Evolutionary conservation across 2,113 vertebrate genomes (phyloP).

Genomic region (Nothoprocta pentlandii): DNA sequence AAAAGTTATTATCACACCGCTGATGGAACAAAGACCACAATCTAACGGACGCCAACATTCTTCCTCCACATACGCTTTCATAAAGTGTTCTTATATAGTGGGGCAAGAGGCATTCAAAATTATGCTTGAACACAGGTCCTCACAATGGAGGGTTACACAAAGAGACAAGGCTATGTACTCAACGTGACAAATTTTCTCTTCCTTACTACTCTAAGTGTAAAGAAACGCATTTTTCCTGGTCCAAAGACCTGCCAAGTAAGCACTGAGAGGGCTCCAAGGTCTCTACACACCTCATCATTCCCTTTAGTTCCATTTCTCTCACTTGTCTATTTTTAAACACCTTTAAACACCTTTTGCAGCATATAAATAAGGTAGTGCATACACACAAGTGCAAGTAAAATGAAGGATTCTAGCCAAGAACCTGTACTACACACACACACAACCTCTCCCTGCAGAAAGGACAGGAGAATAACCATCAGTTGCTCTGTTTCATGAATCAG

Average conservation of each 20-base stretch:
- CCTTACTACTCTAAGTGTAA: background rate
- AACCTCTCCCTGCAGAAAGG: background rate
- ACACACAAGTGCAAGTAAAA: background rate
- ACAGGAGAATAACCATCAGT: background rate
- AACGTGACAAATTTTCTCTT: background rate
- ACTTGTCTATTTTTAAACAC: background rate
- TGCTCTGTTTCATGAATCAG: background rate
- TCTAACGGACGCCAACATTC: background rate
- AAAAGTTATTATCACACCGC: background rate
- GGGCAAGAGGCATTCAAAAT: background rate
- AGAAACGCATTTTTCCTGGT: background rate
- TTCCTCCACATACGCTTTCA: background rate
- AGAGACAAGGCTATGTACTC: background rate
- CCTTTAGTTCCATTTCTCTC: background rate
- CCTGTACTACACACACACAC: background rate
- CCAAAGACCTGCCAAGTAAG: background rate
- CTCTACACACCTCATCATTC: background rate
- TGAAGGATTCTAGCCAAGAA: background rate
- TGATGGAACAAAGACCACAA: background rate
- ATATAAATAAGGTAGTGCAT: accelerated
- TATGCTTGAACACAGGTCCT: background rate
- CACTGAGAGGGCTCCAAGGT: background rate
- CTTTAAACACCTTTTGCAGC: background rate
- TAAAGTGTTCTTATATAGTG: background rate
- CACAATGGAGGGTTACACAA: background rate